Evolutionary conservation across 2,888 invertebrate genomes (phyloP).

Genomic region (Seira ritae): DNA sequence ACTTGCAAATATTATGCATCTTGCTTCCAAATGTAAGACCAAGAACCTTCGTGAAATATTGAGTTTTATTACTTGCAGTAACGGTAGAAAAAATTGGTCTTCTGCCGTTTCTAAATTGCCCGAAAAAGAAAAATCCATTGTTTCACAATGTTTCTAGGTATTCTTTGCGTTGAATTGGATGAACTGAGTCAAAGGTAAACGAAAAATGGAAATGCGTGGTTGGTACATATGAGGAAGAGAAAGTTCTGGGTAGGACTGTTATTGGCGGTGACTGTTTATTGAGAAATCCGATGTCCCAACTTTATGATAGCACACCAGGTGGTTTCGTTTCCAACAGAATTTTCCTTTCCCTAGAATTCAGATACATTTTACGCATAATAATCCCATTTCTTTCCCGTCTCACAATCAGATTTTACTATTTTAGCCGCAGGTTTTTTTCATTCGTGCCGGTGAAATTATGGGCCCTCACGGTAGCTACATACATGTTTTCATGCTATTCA

Average conservation of each 20-base stretch:
- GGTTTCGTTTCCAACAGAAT: neutral
- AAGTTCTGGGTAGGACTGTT: neutral
- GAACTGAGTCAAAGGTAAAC: neutral
- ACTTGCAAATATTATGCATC: too few species aligned
- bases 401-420: neutral
- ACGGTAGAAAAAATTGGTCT: neutral
- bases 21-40: too few species aligned
- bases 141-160: too few species aligned
- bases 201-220: neutral
- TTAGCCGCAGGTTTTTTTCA: neutral
- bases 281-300: neutral
- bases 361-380: conserved; percentile 1
- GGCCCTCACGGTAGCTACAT: too few species aligned
- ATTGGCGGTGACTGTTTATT: neutral
- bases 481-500: too few species aligned
- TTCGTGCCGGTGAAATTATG: too few species aligned
- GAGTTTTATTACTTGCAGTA: neutral
- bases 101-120: neutral
- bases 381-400: neutral
- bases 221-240: too few species aligned
- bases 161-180: neutral
- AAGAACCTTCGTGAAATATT: neutral
- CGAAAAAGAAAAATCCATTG: neutral
- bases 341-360: neutral
- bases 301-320: neutral